Base-by-base conservation (phyloP, 2,113 vertebrate species). In the Chionis minor region DNA sequence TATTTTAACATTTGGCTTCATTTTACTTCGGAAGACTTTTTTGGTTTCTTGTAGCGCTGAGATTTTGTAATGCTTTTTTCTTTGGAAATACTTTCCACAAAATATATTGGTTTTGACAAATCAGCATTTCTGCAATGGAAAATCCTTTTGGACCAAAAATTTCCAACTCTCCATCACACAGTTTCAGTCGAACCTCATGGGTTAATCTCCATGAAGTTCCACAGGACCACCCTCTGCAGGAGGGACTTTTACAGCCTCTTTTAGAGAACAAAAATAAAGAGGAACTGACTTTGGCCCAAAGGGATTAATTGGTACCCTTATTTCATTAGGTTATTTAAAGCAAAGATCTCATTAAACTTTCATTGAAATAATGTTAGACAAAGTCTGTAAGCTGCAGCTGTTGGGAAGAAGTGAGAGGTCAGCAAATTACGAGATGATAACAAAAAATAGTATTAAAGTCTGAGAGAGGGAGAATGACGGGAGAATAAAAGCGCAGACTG, bases 271-370 rank as follows among this genome's bases (percentile, higher is more conserved):
- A 26, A 95, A 95, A 90, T 93, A 80, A 96, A 94, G 81, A 94
- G 93, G 84, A 94, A 79, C 95, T 74, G 82, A 94, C 66, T 95
- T 95, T 70, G 88, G 96, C 96, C 94, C 81, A 94, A 91, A 94
- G 96, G 95, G 96, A 96, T 96, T 95, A 96, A 95, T 96, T 86
- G 95, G 73, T 96, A 92, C 63, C 94, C 49, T 96, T 90, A 92
- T 96, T 96, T 97, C 95, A 96, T 96, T 92, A 93, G 95, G 77
- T 89, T 95, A 95, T 94, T 97, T 95, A 92, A 97, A 94, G 96
- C 63, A 94, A 95, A 96, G 59, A 63, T 93, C 93, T 95, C 82
- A 92, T 96, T 97, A 96, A 96, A 82, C 44, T 97, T 97, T 95
- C 81, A 92, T 59, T 96, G 93, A 66, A 94, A 91, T 91, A 91